Evolutionary conservation across 2,113 vertebrate genomes (phyloP), one percentile per base, ranked within the genome.

Genomic region (Cavia porcellus): DNA sequence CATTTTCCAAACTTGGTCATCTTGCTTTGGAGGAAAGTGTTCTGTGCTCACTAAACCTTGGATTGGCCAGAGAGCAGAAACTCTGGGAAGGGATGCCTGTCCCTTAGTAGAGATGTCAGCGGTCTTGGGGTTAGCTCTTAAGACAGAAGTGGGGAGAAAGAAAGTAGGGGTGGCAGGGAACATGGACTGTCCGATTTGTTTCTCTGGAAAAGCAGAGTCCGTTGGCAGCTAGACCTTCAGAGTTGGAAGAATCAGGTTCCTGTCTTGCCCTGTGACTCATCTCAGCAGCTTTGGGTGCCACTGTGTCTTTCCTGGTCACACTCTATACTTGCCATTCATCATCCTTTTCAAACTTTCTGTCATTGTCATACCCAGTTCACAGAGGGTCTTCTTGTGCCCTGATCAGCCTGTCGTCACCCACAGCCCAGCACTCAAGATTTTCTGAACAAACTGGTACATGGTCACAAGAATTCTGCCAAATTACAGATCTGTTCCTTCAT

Each of bases 1-100:
- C 13, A 28, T 81, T 64, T 86, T 95, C 92, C 89, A 94, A 90
- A 59, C 86, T n/a, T 75, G 86, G 86, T 75, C 89, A 24, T 68
- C 79, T 80, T 7, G 14, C 77, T 86, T 52, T 8, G 2, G 66
- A 77, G n/a, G 61, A 52, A 47, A 8, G 61, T 8, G 24, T 57
- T 57, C 17, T 57, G 55, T 19, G 55, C 55, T 57, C 15, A 19
- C 55, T 57, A 14, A 77, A 57, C 38, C 57, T 79, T 50, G 35
- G n/a, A 10, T 19, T 32, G 32, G n/a, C 19, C 28, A 3, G 47
- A 30, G n/a, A 64, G 74, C 75, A 17, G 45, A 62, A 32, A 52
- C 2, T 3, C 0, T 6, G 7, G 17, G 42, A 47, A 66, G 35
- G 32, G 25, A n/a, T 24, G 11, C 3, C 1, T 38, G 79, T 11